These are phyloP conservation scores for Thereuonema tuberculata DNA, from an alignment of 1,140 invertebrate genomes.

Conservation along the genomic window DNA sequence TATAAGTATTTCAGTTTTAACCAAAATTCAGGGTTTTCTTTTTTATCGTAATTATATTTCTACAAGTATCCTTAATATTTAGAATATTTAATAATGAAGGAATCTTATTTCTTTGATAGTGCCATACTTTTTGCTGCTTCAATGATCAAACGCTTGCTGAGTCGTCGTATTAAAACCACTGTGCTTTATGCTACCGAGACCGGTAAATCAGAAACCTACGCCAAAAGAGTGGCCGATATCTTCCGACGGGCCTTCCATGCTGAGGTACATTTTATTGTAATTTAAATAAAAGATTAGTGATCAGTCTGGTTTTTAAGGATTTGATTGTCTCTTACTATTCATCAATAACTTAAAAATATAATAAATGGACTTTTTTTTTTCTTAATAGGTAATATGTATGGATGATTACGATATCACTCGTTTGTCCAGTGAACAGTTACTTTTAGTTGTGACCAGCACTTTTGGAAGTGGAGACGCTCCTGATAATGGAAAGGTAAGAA, in stretches of 20 bases:
- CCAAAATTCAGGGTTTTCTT: too few relatives aligned
- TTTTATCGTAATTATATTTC: too few relatives aligned
- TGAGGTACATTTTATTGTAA: slow-evolving; percentile 20
- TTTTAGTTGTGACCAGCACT: slow-evolving; percentile 30
- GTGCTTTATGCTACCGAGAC: slow-evolving; percentile 31
- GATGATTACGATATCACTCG: slow-evolving; percentile 26
- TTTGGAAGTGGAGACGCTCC: slow-evolving; percentile 33
- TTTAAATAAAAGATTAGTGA: not conserved
- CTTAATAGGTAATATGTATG: slow-evolving; percentile 21
- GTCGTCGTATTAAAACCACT: slow-evolving; percentile 62
- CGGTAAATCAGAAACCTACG: slow-evolving; percentile 29
- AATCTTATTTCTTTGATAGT: not conserved
- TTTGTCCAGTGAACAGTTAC: slow-evolving; percentile 24
- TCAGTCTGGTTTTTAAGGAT: not conserved
- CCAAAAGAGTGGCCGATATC: slow-evolving; percentile 22
- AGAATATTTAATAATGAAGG: too few relatives aligned
- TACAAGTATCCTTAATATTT: too few relatives aligned
- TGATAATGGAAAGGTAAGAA: slow-evolving; percentile 32
- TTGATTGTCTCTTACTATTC: not conserved
- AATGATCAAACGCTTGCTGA: slow-evolving; percentile 36
- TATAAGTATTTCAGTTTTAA: too few relatives aligned
- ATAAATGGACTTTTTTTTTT: slow-evolving; percentile 5
- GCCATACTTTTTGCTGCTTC: not conserved
- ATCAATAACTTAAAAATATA: too few relatives aligned
- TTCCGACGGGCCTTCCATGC: slow-evolving; percentile 25